Evolutionary conservation across 2,888 invertebrate species (phyloP), one percentile per base, ranked within the genome.

Genomic region (Timandra comae): DNA sequence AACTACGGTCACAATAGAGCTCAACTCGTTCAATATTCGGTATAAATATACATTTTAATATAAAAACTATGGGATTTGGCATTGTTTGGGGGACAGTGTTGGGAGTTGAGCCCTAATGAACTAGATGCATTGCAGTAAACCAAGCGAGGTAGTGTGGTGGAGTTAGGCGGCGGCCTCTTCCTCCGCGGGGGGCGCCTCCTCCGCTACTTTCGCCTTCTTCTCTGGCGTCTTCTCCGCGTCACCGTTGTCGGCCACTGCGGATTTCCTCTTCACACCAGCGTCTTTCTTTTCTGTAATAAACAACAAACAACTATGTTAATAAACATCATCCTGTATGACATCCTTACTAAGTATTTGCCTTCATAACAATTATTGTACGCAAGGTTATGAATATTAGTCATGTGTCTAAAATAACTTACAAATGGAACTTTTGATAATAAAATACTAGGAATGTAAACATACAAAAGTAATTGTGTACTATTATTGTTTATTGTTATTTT

Each of bases 131-230:
- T 80, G 84, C 84, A 82, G 84, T 82, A 77, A 79, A 84, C 84
- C 80, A 72, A 80, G 74, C 63, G 41, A 45, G 48, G 53, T 49
- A 49, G 52, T 41, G 40, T 38, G 49, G 43, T 35, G 44, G 30
- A 10, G 43, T 50, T 89, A 89, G 68, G 89, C 89, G 38, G 87
- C 84, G 31, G 87, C 88, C 58, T 88, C 88, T 37, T 88, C 87
- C 55, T 90, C 90, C 7, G 87, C 87, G 5, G 86, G 72, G 2
- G 80, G 67, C 29, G 77, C 67, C 43, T 88, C 88, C 28, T 91
- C 91, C 7, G 87, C 89, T 33, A 91, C 81, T 79, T 91, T 92
- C 46, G 90, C 88, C 61, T 92, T 92, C 76, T 92, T 92, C 62
- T 92, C 92, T 5, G 91, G 91, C 38, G 90, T 89, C 27, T 87